These are phyloP conservation scores for Brachypalpus laphriformis DNA, from an alignment of 2,888 invertebrate species.

Conservation along the genomic window DNA sequence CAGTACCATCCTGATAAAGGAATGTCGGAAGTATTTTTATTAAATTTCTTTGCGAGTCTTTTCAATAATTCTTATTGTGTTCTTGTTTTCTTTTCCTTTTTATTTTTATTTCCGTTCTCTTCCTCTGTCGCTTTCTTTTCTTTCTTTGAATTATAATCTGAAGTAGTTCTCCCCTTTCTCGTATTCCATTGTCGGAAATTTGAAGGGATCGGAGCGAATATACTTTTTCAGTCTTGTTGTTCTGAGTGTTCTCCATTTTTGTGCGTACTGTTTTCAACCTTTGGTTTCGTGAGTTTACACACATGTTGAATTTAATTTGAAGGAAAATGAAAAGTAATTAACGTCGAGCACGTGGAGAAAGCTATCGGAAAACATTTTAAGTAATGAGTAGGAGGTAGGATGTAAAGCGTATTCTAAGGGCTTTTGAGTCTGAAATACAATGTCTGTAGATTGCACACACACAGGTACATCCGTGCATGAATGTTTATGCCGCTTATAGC, in stretches of 20 bases:
- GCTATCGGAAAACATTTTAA: not conserved
- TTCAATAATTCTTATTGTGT: slow-evolving; percentile 64
- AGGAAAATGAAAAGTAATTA: not conserved
- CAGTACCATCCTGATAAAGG: slow-evolving; percentile 41
- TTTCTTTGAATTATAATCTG: slow-evolving; percentile 39
- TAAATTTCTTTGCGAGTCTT: slow-evolving; percentile 66
- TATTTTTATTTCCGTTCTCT: slow-evolving; percentile 3
- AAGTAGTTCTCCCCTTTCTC: slow-evolving; percentile 36
- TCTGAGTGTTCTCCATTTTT: not conserved
- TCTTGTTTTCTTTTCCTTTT: slow-evolving; percentile 8
- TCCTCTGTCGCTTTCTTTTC: slow-evolving; percentile 11
- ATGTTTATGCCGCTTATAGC: too few species aligned
- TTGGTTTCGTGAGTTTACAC: not conserved
- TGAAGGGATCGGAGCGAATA: slow-evolving; percentile 9
- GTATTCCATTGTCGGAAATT: slow-evolving; percentile 11
- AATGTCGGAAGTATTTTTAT: slow-evolving; percentile 71
- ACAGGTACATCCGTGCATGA: not conserved
- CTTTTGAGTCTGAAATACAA: not conserved
- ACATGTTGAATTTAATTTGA: not conserved
- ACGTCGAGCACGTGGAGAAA: not conserved
- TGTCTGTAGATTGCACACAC: not conserved
- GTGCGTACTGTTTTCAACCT: not conserved
- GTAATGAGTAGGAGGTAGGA: not conserved
- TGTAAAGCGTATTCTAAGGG: not conserved
- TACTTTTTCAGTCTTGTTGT: slow-evolving; percentile 3